Evolutionary conservation across 2,888 invertebrate species (phyloP), one percentile per base, ranked within the genome.

Genomic region (Caenorhabditis macrosperma): DNA sequence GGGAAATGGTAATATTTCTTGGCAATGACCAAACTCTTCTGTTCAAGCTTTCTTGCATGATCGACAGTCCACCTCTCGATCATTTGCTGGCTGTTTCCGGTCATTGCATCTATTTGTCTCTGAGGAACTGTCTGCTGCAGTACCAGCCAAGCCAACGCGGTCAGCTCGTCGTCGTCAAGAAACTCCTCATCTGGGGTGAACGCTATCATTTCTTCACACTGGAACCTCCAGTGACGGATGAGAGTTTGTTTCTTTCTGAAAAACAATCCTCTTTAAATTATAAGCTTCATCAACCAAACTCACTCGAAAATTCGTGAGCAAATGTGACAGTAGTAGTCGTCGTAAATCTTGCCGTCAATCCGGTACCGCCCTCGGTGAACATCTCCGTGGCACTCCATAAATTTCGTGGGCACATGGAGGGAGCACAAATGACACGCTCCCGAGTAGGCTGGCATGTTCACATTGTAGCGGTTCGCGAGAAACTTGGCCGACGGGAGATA

Each of bases 321-420:
- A 41, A 74, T 22, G 41, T 74, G 74, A 38, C 74, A 74, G 17
- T 48, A 74, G 52, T 59, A 57, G 0, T 74, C 59, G 5, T 59
- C 59, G 22, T 74, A 59, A 22, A 74, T 64, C 5, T 6, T 10
- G 10, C 64, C 64, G 15, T 74, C 74, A 17, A 74, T 74, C 15
- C 74, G 26, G 38, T 33, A 66, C 6, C 74, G 9, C 1, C 74
- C 74, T 41, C 74, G 74, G 59, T 74, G 74, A 12, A 74, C 74
- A 33, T 74, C 64, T 64, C 74, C 74, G 22, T 74, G 74, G 20
- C 64, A 64, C 28, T 74, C 74, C 3, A 74, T 5, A 6, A 52
- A 64, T 15, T 74, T 74, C 7, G 26, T 64, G 4, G 74, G 74
- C 3, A 74, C 57, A 0, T 10, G 7, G 0, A 64, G 30, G 52